These are phyloP conservation scores for Hippasteria phrygiana DNA, from an alignment of 53 echinoderm and acorn worm species.

Conservation along the genomic window DNA sequence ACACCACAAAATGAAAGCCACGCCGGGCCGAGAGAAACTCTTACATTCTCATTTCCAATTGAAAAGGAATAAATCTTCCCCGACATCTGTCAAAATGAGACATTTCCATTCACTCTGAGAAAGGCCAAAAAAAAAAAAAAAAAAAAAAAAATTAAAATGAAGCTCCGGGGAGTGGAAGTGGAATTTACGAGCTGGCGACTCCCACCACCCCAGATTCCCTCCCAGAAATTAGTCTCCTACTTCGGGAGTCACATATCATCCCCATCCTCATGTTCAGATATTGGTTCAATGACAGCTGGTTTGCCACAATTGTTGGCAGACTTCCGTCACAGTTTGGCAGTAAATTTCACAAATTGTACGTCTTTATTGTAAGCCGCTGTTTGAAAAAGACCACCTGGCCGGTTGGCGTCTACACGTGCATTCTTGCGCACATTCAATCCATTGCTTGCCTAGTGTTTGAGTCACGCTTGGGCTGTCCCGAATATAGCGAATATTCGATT, in stretches of 20 bases:
- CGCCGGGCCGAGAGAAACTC: background rate
- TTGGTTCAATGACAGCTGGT: conserved; percentile 35
- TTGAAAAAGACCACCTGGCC: too few species aligned
- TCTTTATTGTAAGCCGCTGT: too few species aligned
- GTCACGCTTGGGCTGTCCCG: too few species aligned
- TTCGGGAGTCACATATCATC: conserved; percentile 32
- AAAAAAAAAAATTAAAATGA: background rate
- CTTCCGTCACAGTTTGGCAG: background rate
- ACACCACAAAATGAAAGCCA: background rate
- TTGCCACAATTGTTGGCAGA: background rate
- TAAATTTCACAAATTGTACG: conserved; percentile 12
- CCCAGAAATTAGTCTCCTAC: conserved; percentile 39
- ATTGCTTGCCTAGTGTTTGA: too few species aligned
- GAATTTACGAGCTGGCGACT: conserved; percentile 18
- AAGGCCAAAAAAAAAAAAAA: background rate
- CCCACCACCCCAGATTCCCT: conserved; percentile 21
- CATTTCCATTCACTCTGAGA: conserved; percentile 21
- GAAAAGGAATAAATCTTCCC: conserved; percentile 53
- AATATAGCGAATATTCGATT: too few species aligned
- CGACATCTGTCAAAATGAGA: conserved; percentile 34
- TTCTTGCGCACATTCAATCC: too few species aligned
- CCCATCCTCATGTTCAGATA: background rate
- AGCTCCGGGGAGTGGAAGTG: too few species aligned
- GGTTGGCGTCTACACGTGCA: too few species aligned
- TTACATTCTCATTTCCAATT: conserved; percentile 55